Evolutionary conservation across 2,797 vertebrate species (phyloP).

Genomic region (Phrynocephalus guinanensis): DNA sequence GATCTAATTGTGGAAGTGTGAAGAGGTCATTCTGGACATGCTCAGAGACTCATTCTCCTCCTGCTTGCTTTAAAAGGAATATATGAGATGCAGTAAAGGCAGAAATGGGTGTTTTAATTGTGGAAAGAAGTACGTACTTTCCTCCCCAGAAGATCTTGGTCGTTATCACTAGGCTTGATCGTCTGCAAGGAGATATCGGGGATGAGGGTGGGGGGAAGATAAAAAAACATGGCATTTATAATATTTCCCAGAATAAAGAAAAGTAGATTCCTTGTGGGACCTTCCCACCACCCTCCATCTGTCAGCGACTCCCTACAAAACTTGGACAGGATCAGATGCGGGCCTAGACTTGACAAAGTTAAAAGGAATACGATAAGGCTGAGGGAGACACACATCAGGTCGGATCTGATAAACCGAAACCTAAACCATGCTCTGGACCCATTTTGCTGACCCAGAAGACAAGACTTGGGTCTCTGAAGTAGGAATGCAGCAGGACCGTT

Average conservation of each 20-base stretch:
- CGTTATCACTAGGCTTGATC: slow-evolving; percentile 98
- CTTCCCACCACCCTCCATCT: background rate
- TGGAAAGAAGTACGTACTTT: slow-evolving; percentile 85
- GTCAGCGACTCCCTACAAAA: background rate
- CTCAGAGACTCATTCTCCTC: background rate
- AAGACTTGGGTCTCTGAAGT: no score
- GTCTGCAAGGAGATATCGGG: slow-evolving; percentile 77
- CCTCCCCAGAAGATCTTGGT: slow-evolving; percentile 99
- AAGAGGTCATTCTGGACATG: background rate
- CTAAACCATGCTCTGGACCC: no score
- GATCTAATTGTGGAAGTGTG: background rate
- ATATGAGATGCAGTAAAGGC: no score
- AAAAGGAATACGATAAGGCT: background rate
- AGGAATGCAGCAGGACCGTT: no score
- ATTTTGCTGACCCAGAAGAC: no score
- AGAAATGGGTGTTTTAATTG: no score
- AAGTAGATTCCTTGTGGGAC: no score
- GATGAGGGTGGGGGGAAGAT: background rate
- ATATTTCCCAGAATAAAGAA: no score
- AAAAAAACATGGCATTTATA: no score
- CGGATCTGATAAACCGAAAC: background rate
- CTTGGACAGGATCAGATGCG: background rate
- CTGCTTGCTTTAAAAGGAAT: no score
- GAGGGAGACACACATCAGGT: background rate
- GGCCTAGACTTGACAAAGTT: background rate